phyloP scores from a whole-genome alignment of 1,140 invertebrate genomes.

The Penaeus japonicus region DNA sequence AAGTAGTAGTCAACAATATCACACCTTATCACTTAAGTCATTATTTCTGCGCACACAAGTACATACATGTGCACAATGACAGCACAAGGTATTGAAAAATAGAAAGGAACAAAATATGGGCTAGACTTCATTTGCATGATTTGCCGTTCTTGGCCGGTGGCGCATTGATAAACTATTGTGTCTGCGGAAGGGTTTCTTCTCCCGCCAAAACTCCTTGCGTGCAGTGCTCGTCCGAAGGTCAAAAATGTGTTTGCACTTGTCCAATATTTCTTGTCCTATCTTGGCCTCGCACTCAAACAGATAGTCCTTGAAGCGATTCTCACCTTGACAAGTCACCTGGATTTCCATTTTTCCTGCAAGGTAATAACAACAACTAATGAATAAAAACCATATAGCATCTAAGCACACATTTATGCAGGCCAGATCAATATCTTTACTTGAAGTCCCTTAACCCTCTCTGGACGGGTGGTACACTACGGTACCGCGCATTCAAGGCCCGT shows the following conservation, averaged over 20 bases:
- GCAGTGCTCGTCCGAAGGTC: slow-evolving; percentile 41
- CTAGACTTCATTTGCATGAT: slow-evolving; percentile 45
- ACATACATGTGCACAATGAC: neutral
- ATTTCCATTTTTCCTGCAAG: slow-evolving; percentile 46
- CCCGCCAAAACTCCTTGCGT: slow-evolving; percentile 46
- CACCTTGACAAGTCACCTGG: slow-evolving; percentile 39
- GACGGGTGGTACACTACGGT: too few relatives aligned
- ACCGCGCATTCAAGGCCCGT: too few relatives aligned
- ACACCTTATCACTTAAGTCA: too few relatives aligned
- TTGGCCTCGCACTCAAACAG: slow-evolving; percentile 45
- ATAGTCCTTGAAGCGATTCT: slow-evolving; percentile 47
- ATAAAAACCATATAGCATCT: neutral
- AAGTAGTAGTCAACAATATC: too few relatives aligned
- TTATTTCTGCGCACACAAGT: too few relatives aligned
- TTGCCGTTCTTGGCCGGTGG: slow-evolving; percentile 27
- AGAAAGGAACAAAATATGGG: neutral
- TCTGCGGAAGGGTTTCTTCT: slow-evolving; percentile 46
- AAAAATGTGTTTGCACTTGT: slow-evolving; percentile 50
- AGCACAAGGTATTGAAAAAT: neutral
- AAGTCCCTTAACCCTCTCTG: too few relatives aligned
- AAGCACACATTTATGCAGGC: too few relatives aligned
- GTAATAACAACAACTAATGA: neutral
- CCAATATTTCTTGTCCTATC: slow-evolving; percentile 45
- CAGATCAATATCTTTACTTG: too few relatives aligned
- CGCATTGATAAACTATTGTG: slow-evolving; percentile 43